Evolutionary conservation across 2,113 vertebrate species (phyloP).

Genomic region (Gallinago media): DNA sequence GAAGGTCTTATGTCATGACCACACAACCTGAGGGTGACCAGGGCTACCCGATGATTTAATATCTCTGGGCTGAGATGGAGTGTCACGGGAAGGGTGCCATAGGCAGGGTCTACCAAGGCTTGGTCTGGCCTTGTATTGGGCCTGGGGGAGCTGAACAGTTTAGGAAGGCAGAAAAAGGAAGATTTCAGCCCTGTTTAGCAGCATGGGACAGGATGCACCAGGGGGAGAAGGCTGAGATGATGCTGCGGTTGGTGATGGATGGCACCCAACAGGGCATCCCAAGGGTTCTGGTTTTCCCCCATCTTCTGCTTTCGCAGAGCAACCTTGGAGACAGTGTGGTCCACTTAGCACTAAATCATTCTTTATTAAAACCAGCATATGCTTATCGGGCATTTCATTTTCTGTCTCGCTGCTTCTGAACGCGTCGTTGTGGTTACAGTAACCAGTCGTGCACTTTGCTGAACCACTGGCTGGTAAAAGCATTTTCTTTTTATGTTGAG

Average conservation of each 20-base stretch:
- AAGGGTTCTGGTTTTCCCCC: accelerated
- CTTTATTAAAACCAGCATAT: slow-evolving; percentile 45
- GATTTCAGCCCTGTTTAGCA: neutral
- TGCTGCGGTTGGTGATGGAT: neutral
- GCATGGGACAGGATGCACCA: neutral
- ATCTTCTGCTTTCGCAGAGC: neutral
- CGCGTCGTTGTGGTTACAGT: slow-evolving; percentile 43
- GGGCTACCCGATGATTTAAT: neutral
- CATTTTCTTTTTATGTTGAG: slow-evolving; percentile 25
- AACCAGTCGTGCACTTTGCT: slow-evolving; percentile 38
- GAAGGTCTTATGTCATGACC: accelerated
- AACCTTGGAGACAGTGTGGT: neutral
- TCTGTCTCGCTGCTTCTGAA: slow-evolving; percentile 31
- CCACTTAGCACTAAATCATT: neutral
- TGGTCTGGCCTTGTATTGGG: neutral
- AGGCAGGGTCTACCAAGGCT: neutral
- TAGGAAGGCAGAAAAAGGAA: neutral
- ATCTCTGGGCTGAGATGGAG: neutral
- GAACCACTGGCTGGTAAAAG: slow-evolving; percentile 59
- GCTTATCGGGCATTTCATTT: slow-evolving; percentile 24
- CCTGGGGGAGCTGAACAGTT: neutral
- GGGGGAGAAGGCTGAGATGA: accelerated
- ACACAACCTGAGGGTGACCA: neutral
- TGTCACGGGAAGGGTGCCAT: neutral
- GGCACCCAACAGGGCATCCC: neutral